Evolutionary conservation across 2,888 invertebrate species (phyloP).

Genomic region (Plagiodera versicolora): DNA sequence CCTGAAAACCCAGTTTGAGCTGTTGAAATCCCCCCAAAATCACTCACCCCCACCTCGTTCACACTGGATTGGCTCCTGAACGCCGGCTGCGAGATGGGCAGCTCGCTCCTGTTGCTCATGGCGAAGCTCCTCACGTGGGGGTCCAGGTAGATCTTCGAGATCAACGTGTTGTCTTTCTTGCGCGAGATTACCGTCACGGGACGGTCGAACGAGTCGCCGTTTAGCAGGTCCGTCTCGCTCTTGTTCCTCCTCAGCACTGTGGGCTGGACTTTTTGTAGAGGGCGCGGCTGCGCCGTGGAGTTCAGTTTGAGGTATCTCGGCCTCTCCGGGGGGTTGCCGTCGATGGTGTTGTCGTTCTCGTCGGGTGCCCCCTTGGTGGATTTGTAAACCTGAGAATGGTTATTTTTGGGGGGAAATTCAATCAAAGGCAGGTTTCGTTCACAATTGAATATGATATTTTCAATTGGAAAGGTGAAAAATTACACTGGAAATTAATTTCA

Average conservation of each 20-base stretch:
- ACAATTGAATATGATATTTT: no score
- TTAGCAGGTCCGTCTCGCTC: conserved; percentile 35
- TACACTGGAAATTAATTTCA: no score
- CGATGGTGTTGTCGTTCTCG: not conserved
- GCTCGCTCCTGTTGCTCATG: conserved; percentile 30
- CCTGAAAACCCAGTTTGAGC: no score
- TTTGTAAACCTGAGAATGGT: conserved; percentile 30
- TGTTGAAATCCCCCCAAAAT: not conserved
- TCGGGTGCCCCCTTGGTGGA: conserved; percentile 27
- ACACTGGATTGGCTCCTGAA: conserved; percentile 28
- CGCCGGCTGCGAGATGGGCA: conserved; percentile 15
- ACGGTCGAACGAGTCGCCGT: conserved; percentile 31
- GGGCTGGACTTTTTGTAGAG: not conserved
- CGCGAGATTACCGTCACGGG: conserved; percentile 33
- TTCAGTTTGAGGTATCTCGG: conserved; percentile 10
- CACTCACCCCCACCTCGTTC: conserved; percentile 15
- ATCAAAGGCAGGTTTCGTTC: no score
- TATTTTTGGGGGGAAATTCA: no score
- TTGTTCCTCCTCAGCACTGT: conserved; percentile 24
- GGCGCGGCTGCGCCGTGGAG: not conserved
- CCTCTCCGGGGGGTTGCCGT: not conserved
- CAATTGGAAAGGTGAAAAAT: no score
- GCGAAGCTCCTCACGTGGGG: conserved; percentile 42
- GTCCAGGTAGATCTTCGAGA: conserved; percentile 44
- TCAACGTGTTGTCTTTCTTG: conserved; percentile 45